Conservation (phyloP, 2,888 invertebrate genomes). For the Standfussiana lucernea region DNA sequence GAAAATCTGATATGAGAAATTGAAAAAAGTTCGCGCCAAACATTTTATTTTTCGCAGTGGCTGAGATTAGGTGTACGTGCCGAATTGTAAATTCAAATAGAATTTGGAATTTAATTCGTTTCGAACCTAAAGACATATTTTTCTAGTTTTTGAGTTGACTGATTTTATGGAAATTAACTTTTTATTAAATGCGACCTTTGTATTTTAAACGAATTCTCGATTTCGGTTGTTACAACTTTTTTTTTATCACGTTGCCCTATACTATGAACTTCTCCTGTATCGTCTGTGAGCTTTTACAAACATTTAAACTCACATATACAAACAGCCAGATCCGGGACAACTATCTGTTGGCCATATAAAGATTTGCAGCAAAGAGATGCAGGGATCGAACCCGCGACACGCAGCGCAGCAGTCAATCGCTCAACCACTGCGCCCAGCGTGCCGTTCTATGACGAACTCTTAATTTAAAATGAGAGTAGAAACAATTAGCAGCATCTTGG, state of each 20-base stretch:
- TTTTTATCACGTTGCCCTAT: too few relatives aligned
- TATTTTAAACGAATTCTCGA: conserved; percentile 2
- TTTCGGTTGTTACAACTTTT: too few relatives aligned
- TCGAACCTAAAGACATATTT: conserved; percentile 6
- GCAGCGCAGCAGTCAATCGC: too few relatives aligned
- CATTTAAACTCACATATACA: too few relatives aligned
- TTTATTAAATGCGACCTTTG: neutral
- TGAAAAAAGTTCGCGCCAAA: conserved; percentile 60
- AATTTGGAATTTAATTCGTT: conserved; percentile 32
- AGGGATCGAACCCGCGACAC: too few relatives aligned
- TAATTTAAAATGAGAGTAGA: neutral
- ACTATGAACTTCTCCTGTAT: too few relatives aligned
- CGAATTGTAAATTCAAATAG: conserved; percentile 43
- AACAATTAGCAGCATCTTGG: neutral
- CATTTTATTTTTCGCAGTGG: conserved; percentile 30
- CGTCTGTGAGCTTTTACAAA: too few relatives aligned
- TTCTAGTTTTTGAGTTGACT: conserved; percentile 12
- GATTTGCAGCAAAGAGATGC: too few relatives aligned
- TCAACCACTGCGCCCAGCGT: too few relatives aligned
- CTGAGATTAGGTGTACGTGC: conserved; percentile 35
- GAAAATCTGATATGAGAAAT: conserved; percentile 72
- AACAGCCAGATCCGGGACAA: too few relatives aligned
- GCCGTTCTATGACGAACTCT: neutral
- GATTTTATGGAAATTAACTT: conserved; percentile 14
- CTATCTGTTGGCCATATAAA: too few relatives aligned